Evolutionary conservation across 1,140 invertebrate genomes (phyloP).

Genomic region (Neuroterus valhalla): DNA sequence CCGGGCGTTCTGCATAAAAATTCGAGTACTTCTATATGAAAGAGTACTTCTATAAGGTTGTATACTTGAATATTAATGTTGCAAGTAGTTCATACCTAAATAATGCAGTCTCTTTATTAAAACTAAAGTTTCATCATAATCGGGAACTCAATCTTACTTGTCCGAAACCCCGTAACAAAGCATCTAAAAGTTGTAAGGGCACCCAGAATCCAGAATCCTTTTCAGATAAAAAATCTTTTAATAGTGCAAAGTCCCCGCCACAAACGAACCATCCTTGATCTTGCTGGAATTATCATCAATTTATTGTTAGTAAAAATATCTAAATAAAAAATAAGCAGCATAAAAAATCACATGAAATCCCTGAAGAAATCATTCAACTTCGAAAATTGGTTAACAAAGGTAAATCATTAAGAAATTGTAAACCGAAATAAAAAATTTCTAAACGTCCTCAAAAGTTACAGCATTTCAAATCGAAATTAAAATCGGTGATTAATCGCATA

Average conservation of each 20-base stretch:
- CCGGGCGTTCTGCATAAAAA: too few species aligned
- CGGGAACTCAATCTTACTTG: constrained; percentile 62
- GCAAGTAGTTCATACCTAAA: too few species aligned
- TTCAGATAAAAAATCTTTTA: constrained; percentile 61
- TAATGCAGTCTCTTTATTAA: background rate
- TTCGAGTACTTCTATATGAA: too few species aligned
- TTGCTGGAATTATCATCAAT: constrained; percentile 42
- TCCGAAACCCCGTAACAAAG: constrained; percentile 68
- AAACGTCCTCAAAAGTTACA: background rate
- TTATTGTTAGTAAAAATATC: constrained; percentile 7
- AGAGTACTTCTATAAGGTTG: too few species aligned
- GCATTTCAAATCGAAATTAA: constrained; percentile 8
- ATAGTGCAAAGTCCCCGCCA: constrained; percentile 66
- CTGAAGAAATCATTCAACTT: too few species aligned
- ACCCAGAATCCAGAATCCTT: constrained; percentile 58
- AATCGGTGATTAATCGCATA: background rate
- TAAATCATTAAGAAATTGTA: too few species aligned
- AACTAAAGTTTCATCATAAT: background rate
- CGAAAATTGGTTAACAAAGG: too few species aligned
- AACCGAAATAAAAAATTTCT: too few species aligned
- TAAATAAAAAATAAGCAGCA: constrained; percentile 32
- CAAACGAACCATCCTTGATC: constrained; percentile 56
- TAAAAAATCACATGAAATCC: too few species aligned
- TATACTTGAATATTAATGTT: too few species aligned
- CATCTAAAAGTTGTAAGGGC: constrained; percentile 62